phyloP scores from a whole-genome alignment of 2,113 vertebrate species.

The Leucopsar rothschildi region DNA sequence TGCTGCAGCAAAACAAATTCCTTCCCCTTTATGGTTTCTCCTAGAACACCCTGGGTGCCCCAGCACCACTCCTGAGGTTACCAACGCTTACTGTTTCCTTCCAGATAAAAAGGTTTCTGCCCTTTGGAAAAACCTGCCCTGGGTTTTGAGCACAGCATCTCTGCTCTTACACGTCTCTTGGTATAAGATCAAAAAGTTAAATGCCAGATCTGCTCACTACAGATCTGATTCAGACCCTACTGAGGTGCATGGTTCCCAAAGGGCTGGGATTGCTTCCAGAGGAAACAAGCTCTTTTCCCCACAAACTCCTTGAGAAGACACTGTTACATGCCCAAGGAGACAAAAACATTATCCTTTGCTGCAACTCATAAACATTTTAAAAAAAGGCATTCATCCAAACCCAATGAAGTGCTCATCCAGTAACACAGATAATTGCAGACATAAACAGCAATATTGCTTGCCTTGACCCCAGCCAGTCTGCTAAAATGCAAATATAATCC shows the following conservation, averaged over 20 bases:
- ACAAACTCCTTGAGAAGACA: not conserved
- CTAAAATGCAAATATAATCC: not conserved
- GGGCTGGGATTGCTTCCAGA: not conserved
- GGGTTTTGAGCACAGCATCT: not conserved
- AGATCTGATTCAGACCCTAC: not conserved
- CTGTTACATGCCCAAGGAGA: not conserved
- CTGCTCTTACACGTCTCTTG: not conserved
- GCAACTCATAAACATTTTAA: not conserved
- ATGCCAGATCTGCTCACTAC: not conserved
- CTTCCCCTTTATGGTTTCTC: not conserved
- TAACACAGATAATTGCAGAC: not conserved
- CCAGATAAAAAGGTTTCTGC: not conserved
- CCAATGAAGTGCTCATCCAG: not conserved
- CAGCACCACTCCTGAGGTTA: not conserved
- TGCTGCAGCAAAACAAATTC: not conserved
- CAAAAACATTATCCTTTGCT: not conserved
- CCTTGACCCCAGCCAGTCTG: not conserved
- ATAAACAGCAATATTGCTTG: not conserved
- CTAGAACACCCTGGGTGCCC: not conserved
- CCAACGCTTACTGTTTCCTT: not conserved
- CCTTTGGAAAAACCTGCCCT: slow-evolving; percentile 12
- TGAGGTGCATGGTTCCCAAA: rapidly evolving
- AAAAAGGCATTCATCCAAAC: not conserved
- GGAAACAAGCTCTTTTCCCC: not conserved
- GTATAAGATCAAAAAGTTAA: not conserved